phyloP scores from a whole-genome alignment of 2,797 vertebrate species.

The Megaceryle alcyon region DNA sequence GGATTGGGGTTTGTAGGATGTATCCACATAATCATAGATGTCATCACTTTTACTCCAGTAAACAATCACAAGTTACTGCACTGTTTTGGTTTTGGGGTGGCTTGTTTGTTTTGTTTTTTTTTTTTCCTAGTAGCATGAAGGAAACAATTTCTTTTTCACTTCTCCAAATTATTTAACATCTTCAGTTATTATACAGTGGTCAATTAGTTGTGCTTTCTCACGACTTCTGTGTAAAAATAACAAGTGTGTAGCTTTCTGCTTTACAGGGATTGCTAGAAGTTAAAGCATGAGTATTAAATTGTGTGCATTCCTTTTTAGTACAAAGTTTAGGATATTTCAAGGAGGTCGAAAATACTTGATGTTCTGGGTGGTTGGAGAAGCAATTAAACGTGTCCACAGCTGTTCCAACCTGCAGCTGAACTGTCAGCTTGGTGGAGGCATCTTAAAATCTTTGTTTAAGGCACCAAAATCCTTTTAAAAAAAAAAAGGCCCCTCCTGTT shows the following conservation, averaged over 20 bases:
- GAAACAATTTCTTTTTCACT: not conserved
- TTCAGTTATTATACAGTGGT: not conserved
- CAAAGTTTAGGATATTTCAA: slow-evolving; percentile 22
- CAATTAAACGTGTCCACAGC: not conserved
- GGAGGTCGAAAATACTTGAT: not conserved
- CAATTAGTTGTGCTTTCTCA: not conserved
- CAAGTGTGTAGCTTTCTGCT: not conserved
- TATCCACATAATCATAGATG: not conserved
- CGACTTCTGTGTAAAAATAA: not conserved
- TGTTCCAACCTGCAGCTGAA: slow-evolving; percentile 40
- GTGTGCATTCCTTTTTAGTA: not conserved
- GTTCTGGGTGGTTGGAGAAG: slow-evolving; percentile 4
- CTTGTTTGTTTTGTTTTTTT: not conserved
- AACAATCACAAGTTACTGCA: not conserved
- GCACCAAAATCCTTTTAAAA: not conserved
- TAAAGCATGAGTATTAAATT: not conserved
- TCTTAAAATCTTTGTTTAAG: not conserved
- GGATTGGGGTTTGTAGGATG: not conserved
- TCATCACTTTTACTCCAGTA: not conserved
- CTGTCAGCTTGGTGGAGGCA: not conserved
- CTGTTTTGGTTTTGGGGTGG: not conserved
- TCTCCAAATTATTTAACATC: not conserved
- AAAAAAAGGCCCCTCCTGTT: not conserved
- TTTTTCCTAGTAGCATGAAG: not conserved
- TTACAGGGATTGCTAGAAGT: not conserved